Percentiles rank a stretch among this genome's conserved stretches.
phyloP scores from a whole-genome alignment of 2,888 invertebrate species.

The Blera fallax region DNA sequence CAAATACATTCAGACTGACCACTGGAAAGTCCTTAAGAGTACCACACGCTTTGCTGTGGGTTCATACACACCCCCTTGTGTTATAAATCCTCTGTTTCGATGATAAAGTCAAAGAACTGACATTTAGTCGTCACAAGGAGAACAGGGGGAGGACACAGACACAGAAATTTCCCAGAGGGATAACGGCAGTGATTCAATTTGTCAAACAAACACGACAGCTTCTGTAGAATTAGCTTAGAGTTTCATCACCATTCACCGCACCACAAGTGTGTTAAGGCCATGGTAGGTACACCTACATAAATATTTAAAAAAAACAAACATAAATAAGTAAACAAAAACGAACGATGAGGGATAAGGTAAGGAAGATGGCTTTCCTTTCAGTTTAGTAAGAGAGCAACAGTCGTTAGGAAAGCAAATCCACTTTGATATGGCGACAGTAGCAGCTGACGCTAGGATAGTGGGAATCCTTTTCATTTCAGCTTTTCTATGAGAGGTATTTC shows the following conservation, averaged over 20 bases:
- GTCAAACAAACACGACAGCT: slow-evolving; percentile 66
- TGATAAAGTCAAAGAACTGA: slow-evolving; percentile 42
- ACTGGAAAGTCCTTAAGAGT: not conserved
- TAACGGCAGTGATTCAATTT: slow-evolving; percentile 66
- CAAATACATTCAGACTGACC: not conserved
- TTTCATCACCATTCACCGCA: slow-evolving; percentile 51
- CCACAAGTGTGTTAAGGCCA: slow-evolving; percentile 50
- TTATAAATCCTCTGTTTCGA: not conserved
- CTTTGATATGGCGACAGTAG: slow-evolving; percentile 29
- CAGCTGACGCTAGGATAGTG: not conserved
- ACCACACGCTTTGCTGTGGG: not conserved
- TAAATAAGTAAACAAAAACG: slow-evolving; percentile 31
- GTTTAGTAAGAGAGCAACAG: slow-evolving; percentile 53
- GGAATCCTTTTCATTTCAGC: slow-evolving; percentile 17
- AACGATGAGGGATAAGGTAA: not conserved
- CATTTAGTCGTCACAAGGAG: slow-evolving; percentile 7
- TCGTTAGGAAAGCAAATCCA: slow-evolving; percentile 42
- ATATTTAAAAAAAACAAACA: slow-evolving; percentile 47
- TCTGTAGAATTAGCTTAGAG: slow-evolving; percentile 61
- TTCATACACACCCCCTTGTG: not conserved
- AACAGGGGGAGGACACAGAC: slow-evolving; percentile 12
- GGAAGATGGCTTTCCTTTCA: slow-evolving; percentile 2
- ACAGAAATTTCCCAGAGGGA: slow-evolving; percentile 43
- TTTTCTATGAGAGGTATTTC: not conserved
- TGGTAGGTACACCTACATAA: slow-evolving; percentile 51